phyloP scores from a whole-genome alignment of 2,113 vertebrate genomes.

The Holacanthus passer region DNA sequence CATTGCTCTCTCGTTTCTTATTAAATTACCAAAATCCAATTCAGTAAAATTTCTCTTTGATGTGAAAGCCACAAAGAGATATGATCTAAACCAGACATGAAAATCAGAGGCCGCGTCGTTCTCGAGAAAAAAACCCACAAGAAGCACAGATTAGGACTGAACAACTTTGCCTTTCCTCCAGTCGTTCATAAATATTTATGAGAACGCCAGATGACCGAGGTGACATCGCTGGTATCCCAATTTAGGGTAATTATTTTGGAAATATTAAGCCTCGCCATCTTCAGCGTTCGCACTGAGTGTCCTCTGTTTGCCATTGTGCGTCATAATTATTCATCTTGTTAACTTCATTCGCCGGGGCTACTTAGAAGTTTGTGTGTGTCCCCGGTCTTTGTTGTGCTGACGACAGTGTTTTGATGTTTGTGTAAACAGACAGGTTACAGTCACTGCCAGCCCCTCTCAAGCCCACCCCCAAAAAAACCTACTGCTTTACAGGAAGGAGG shows the following conservation, averaged over 20 bases:
- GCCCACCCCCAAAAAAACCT: constrained; percentile 11
- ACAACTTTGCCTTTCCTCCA: constrained; percentile 24
- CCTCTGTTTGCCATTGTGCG: constrained; percentile 58
- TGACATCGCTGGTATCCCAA: constrained; percentile 38
- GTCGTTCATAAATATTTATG: constrained; percentile 54
- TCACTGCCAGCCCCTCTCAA: constrained; percentile 31
- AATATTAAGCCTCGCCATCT: constrained; percentile 37
- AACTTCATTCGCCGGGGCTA: constrained; percentile 47
- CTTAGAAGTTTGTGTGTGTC: constrained; percentile 44
- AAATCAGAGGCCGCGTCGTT: constrained; percentile 1
- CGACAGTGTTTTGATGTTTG: constrained; percentile 45
- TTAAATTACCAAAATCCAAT: constrained; percentile 36
- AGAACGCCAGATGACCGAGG: constrained; percentile 41
- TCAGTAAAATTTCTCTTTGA: constrained; percentile 1
- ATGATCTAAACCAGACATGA: constrained; percentile 18
- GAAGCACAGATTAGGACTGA: constrained; percentile 31
- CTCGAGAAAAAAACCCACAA: constrained; percentile 9
- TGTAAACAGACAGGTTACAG: constrained; percentile 50
- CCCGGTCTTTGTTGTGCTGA: constrained; percentile 35
- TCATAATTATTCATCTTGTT: constrained; percentile 60
- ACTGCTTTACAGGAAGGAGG: constrained; percentile 3
- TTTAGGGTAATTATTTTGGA: constrained; percentile 53
- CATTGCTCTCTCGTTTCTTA: constrained; percentile 19
- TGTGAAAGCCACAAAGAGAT: constrained; percentile 7
- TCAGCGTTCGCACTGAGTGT: constrained; percentile 40